phyloP scores from a whole-genome alignment of 2,797 vertebrate genomes.

The Sorex maritimensis region DNA sequence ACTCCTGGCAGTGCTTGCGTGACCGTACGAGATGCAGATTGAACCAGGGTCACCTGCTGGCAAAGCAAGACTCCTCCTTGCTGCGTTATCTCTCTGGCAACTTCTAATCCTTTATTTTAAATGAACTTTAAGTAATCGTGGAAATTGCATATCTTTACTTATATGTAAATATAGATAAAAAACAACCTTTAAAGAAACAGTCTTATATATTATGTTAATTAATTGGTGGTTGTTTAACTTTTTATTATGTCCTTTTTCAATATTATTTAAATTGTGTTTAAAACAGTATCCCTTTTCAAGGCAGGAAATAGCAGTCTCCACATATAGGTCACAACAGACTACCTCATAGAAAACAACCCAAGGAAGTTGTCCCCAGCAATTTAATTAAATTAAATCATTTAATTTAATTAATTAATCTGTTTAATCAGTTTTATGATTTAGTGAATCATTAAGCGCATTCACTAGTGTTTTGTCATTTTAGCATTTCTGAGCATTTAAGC shows the following conservation, averaged over 20 bases:
- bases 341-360: too few relatives aligned
- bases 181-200: not conserved
- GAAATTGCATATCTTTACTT: not conserved
- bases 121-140: slow-evolving; percentile 9
- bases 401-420: too few relatives aligned
- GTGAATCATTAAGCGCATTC: not conserved
- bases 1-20: too few relatives aligned
- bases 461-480: not conserved
- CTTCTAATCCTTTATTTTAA: not conserved
- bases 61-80: too few relatives aligned
- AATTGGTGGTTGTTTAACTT: not conserved
- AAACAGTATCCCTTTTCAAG: not conserved
- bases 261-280: not conserved
- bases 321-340: not conserved
- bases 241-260: not conserved
- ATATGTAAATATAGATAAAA: not conserved
- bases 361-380: too few relatives aligned
- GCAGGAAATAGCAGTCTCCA: too few relatives aligned
- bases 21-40: too few relatives aligned
- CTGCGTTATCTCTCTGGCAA: too few relatives aligned
- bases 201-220: not conserved
- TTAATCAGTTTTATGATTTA: too few relatives aligned
- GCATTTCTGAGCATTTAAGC: not conserved
- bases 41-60: too few relatives aligned
- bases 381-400: too few relatives aligned